A percentile compares a stretch with the other conserved stretches of the same genome.
Evolutionary conservation across 2,113 vertebrate genomes (phyloP).

Genomic region (Lates calcarifer): DNA sequence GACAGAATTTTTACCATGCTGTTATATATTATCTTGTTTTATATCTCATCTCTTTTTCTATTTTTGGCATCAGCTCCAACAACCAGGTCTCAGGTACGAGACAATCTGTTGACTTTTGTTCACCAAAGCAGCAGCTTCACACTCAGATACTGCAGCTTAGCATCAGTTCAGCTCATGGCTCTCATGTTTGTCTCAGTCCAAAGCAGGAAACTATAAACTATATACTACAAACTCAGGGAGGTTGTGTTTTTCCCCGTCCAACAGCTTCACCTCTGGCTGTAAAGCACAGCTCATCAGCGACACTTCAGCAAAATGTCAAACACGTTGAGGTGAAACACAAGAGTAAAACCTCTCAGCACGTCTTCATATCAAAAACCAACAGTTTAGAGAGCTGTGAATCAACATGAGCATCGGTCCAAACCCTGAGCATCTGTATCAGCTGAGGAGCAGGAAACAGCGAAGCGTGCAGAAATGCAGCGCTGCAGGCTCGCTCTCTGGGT

Average conservation of each 20-base stretch:
- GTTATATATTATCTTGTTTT: too few relatives aligned
- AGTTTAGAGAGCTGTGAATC: slow-evolving; percentile 6
- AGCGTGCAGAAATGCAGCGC: slow-evolving; percentile 60
- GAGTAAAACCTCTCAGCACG: background rate
- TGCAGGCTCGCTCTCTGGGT: slow-evolving; percentile 35
- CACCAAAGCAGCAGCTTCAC: background rate
- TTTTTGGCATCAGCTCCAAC: too few relatives aligned
- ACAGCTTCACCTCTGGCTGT: background rate
- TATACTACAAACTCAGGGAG: background rate
- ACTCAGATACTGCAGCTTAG: background rate
- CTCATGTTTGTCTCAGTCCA: background rate
- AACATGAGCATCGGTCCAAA: slow-evolving; percentile 27
- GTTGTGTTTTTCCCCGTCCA: background rate
- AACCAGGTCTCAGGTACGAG: too few relatives aligned
- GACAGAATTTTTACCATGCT: too few relatives aligned
- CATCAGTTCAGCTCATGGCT: too few relatives aligned
- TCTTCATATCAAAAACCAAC: background rate
- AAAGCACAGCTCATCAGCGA: background rate
- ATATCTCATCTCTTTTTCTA: too few relatives aligned
- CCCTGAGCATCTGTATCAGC: slow-evolving; percentile 37
- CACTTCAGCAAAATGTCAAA: background rate
- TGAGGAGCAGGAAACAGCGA: slow-evolving; percentile 54
- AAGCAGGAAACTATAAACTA: too few relatives aligned
- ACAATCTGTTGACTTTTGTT: background rate
- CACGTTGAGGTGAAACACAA: background rate